Conservation (phyloP, 2,113 vertebrate species). For the Labeo rohita region DNA sequence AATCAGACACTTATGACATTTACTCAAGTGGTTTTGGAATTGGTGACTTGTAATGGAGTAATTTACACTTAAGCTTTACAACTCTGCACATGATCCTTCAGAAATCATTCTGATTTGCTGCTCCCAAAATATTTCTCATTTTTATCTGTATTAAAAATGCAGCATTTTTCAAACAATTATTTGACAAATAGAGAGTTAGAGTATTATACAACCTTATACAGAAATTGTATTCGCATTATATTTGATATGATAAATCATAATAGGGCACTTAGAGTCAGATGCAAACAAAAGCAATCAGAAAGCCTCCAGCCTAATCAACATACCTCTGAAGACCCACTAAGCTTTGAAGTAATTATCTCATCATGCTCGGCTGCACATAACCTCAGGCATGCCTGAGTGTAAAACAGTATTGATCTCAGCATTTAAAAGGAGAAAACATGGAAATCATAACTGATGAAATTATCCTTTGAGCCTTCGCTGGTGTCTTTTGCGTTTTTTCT, state of each 20-base stretch:
- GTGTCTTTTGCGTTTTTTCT: not conserved
- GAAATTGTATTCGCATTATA: not conserved
- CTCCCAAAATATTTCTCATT: not conserved
- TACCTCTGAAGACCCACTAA: constrained; percentile 50
- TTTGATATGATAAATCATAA: constrained; percentile 21
- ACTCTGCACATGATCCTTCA: not conserved
- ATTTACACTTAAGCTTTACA: not conserved
- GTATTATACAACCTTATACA: not conserved
- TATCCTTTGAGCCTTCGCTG: constrained; percentile 19
- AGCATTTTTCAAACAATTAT: not conserved
- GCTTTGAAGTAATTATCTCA: constrained; percentile 50
- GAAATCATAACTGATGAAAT: constrained; percentile 32
- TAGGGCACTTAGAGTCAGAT: constrained; percentile 15
- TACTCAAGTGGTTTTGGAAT: not conserved
- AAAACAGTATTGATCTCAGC: constrained; percentile 43
- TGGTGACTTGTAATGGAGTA: not conserved
- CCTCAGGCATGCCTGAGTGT: constrained; percentile 31
- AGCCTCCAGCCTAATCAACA: constrained; percentile 13
- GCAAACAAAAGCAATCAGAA: constrained; percentile 37
- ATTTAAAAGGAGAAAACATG: constrained; percentile 25
- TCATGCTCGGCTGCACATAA: constrained; percentile 43
- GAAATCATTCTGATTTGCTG: not conserved
- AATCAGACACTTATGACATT: not conserved
- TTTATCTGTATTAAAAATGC: not conserved
- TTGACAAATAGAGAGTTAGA: not conserved